These are phyloP conservation scores for Polypedilum pembai DNA, from an alignment of 1,140 invertebrate genomes.

Conservation along the genomic window DNA sequence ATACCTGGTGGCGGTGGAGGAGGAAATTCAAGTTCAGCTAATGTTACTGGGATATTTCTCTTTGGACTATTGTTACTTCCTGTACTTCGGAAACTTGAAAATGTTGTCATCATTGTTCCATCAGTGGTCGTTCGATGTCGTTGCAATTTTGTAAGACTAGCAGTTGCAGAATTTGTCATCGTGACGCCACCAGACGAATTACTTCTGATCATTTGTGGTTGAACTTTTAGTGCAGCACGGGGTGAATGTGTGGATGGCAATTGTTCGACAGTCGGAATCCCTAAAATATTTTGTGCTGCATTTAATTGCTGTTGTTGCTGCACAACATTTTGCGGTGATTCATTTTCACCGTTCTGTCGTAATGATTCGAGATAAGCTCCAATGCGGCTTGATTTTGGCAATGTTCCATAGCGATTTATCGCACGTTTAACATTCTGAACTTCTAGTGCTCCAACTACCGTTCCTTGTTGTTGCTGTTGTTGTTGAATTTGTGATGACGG, in stretches of 20 bases:
- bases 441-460: slow-evolving; percentile 74
- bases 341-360: slow-evolving; percentile 57
- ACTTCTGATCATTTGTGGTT: slow-evolving; percentile 73
- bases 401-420: slow-evolving; percentile 92
- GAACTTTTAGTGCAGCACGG: slow-evolving; percentile 53
- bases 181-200: slow-evolving; percentile 75
- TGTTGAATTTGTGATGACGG: not conserved
- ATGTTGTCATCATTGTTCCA: slow-evolving; percentile 43
- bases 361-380: slow-evolving; percentile 92
- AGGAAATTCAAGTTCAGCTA: slow-evolving; percentile 74
- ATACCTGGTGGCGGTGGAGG: slow-evolving; percentile 74
- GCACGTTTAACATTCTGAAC: slow-evolving; percentile 94
- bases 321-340: slow-evolving; percentile 34
- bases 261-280: not conserved
- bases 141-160: slow-evolving; percentile 45
- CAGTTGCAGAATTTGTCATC: slow-evolving; percentile 48
- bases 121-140: slow-evolving; percentile 45
- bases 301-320: slow-evolving; percentile 31
- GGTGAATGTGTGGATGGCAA: slow-evolving; percentile 39
- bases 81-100: slow-evolving; percentile 44
- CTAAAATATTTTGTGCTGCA: not conserved
- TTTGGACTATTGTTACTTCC: slow-evolving; percentile 48
- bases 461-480: slow-evolving; percentile 37
- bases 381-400: slow-evolving; percentile 91
- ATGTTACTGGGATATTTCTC: slow-evolving; percentile 49